Base-by-base conservation (phyloP, 2,888 invertebrate genomes). In the Tenodera sinensis region DNA sequence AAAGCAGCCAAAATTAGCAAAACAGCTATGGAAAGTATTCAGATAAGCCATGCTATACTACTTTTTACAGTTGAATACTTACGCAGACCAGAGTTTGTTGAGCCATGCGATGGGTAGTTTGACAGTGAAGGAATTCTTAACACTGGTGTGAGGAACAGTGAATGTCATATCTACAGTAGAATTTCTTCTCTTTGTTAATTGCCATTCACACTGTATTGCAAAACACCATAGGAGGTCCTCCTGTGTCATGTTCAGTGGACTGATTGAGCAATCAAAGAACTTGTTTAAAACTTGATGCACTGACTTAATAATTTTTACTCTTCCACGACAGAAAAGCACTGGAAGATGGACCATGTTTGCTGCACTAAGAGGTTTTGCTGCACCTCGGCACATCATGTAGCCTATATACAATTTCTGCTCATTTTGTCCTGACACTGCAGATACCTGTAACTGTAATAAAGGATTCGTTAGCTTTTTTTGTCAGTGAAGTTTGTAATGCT, bases 181-280 rank as follows among this genome's bases (percentile, higher is more conserved):
- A 30, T 14, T 9, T 15, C 25, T 9, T 27, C 28, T 47, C 8
- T 47, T 25, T 27, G n/a, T 83, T 8, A 12, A 14, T 25, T 27
- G 25, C 34, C n/a, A 28, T 15, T 87, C 87, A 28, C 88, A 85
- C 42, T 89, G 30, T 34, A 90, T 88, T 54, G 90, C 89, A 87
- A 88, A 89, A 8, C 93, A 90, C 93, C 93, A 93, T 83, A 91
- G 91, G 1, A 93, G 91, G 90, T 93, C 93, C 34, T 92, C 94
- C 93, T 94, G 94, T 84, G 93, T 93, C 91, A 94, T 94, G 91
- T 88, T 91, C 89, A 93, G 93, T 28, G 93, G 94, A 90, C 92
- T 93, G 27, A 94, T 94, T 89, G 93, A 93, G 90, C 94, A 94
- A 91, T 94, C 94, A 93, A 94, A 95, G 88, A 94, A 91, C 54